Evolutionary conservation across 2,797 vertebrate species (phyloP).

Genomic region (Nasua narica): DNA sequence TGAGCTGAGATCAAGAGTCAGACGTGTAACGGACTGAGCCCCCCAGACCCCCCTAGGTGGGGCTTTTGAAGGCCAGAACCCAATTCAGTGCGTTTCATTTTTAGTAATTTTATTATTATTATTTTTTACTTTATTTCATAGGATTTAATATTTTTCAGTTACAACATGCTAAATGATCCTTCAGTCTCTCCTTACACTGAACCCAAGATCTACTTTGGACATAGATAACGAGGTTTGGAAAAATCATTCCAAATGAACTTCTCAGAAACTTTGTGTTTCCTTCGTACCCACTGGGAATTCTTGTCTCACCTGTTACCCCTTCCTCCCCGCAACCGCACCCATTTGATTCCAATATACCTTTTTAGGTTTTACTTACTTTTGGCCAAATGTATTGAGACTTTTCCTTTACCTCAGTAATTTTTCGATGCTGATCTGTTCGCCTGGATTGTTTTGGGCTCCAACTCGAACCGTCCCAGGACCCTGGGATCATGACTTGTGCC

Average conservation of each 20-base stretch:
- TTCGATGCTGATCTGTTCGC: not conserved
- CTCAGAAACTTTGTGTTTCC: not conserved
- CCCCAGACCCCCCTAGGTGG: not conserved
- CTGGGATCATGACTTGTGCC: too few relatives aligned
- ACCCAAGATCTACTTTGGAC: not conserved
- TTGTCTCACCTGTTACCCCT: not conserved
- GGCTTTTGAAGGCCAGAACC: not conserved
- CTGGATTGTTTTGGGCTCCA: not conserved
- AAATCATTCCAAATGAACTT: not conserved
- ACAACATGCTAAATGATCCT: not conserved
- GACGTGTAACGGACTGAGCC: not conserved
- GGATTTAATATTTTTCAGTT: not conserved
- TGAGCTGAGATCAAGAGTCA: not conserved
- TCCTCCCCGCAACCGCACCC: not conserved
- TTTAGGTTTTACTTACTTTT: not conserved
- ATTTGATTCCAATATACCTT: not conserved
- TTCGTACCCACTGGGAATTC: not conserved
- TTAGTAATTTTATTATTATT: not conserved
- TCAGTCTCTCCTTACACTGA: not conserved
- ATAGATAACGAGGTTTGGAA: not conserved
- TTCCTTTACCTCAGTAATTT: not conserved
- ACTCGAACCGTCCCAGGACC: not conserved
- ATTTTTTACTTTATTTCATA: not conserved
- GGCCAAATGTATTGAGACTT: not conserved
- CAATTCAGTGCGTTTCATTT: not conserved